Evolutionary conservation across 2,888 invertebrate genomes (phyloP).

Genomic region (Apodemia duryi): DNA sequence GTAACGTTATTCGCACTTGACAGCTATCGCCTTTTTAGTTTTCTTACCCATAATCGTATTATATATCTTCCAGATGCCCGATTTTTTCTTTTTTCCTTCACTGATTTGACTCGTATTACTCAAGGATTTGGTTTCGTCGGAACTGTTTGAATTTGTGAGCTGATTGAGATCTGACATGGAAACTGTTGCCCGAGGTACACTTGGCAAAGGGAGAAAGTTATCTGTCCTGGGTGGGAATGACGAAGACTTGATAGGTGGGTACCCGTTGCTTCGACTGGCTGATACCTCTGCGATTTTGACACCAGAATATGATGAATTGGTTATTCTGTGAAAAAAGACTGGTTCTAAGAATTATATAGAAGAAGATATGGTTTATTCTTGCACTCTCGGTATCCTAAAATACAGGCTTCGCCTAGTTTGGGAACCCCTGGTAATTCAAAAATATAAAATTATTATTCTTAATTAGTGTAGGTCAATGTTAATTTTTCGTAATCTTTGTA

Average conservation of each 20-base stretch:
- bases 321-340: slow-evolving; percentile 12
- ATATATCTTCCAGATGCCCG: slow-evolving; percentile 25
- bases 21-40: neutral
- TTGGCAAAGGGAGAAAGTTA: slow-evolving; percentile 31
- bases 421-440: too few relatives aligned
- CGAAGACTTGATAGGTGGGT: slow-evolving; percentile 18
- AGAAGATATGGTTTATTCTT: too few relatives aligned
- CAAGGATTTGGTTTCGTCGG: slow-evolving; percentile 38
- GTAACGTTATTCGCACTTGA: neutral
- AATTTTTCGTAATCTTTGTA: too few relatives aligned
- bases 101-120: slow-evolving; percentile 36
- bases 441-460: too few relatives aligned
- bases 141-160: slow-evolving; percentile 24
- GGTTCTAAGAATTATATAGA: too few relatives aligned
- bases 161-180: slow-evolving; percentile 38
- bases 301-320: slow-evolving; percentile 30
- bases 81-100: slow-evolving; percentile 32
- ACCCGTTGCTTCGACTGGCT: slow-evolving; percentile 26
- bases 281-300: slow-evolving; percentile 41
- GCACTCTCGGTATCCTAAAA: too few relatives aligned
- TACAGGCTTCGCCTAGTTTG: too few relatives aligned
- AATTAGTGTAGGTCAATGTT: too few relatives aligned
- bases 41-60: slow-evolving; percentile 5
- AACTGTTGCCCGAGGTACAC: slow-evolving; percentile 30
- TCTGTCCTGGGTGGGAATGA: neutral